A percentile compares a stretch with the other conserved stretches of the same genome.
These are phyloP conservation scores for Myotis lucifugus DNA, from an alignment of 2,113 vertebrate genomes.

Conservation along the genomic window DNA sequence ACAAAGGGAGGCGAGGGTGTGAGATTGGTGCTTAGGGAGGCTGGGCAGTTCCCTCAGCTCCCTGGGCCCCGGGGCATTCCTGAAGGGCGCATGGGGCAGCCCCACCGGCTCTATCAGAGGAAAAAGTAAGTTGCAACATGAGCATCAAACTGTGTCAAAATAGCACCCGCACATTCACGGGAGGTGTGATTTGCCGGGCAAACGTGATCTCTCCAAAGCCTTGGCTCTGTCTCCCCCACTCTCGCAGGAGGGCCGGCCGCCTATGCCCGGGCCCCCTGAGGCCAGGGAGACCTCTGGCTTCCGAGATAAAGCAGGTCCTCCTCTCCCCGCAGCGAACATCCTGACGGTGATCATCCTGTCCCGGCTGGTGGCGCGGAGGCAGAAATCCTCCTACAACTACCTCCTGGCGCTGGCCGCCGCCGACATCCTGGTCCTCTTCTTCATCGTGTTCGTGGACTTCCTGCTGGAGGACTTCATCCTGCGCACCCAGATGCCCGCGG, in stretches of 20 bases:
- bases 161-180: not conserved
- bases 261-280: not conserved
- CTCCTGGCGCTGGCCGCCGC: slow-evolving; percentile 96
- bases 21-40: too few species aligned
- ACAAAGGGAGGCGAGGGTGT: not conserved
- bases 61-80: not conserved
- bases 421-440: slow-evolving; percentile 95
- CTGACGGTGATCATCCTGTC: slow-evolving; percentile 97
- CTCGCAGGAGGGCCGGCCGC: not conserved
- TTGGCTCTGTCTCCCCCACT: not conserved
- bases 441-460: slow-evolving; percentile 98
- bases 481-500: slow-evolving; percentile 89
- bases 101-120: not conserved
- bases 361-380: slow-evolving; percentile 94
- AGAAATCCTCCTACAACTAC: slow-evolving; percentile 99
- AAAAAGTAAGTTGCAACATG: not conserved
- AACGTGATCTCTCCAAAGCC: not conserved
- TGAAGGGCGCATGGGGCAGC: not conserved
- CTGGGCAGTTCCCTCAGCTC: not conserved
- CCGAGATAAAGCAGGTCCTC: slow-evolving; percentile 33
- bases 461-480: slow-evolving; percentile 96
- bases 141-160: not conserved
- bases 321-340: slow-evolving; percentile 92
- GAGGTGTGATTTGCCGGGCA: not conserved
- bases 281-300: not conserved